These are phyloP conservation scores for Unio delphinus DNA, from an alignment of 2,888 invertebrate species.

Conservation along the genomic window DNA sequence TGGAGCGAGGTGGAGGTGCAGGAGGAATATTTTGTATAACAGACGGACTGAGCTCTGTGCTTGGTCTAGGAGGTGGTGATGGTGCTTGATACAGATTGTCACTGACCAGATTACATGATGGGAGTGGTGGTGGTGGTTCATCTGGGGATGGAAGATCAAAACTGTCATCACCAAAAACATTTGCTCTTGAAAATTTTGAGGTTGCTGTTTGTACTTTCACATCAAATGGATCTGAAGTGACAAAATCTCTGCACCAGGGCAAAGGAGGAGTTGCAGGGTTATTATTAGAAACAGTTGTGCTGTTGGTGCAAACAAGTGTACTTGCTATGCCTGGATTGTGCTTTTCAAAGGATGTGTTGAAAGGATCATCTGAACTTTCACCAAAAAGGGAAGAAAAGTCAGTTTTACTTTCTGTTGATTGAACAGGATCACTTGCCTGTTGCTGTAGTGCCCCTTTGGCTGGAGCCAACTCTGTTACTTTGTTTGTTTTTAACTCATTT, in stretches of 20 bases:
- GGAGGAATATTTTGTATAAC: slow-evolving; percentile 15
- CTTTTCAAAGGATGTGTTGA: slow-evolving; percentile 36
- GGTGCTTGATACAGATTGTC: slow-evolving; percentile 23
- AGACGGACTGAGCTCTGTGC: slow-evolving; percentile 6
- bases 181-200: slow-evolving; percentile 7
- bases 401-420: slow-evolving; percentile 19
- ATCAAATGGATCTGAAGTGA: too few species aligned
- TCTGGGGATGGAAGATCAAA: slow-evolving; percentile 45
- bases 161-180: slow-evolving; percentile 27
- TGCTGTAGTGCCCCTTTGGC: slow-evolving; percentile 12
- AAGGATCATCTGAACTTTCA: slow-evolving; percentile 29
- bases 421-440: slow-evolving; percentile 51
- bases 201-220: background rate
- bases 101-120: slow-evolving; percentile 31
- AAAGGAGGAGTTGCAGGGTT: too few species aligned
- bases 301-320: too few species aligned
- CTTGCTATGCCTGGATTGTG: too few species aligned
- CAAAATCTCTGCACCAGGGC: too few species aligned
- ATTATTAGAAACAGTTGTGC: too few species aligned
- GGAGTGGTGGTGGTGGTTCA: slow-evolving; percentile 53
- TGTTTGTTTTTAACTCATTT: slow-evolving; percentile 46
- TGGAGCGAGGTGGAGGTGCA: slow-evolving; percentile 5
- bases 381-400: slow-evolving; percentile 12
- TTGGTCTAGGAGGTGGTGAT: slow-evolving; percentile 39
- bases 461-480: slow-evolving; percentile 21